Percentiles rank a stretch among this genome's conserved stretches.
phyloP scores from a whole-genome alignment of 2,797 vertebrate genomes.

The Dallia pectoralis region DNA sequence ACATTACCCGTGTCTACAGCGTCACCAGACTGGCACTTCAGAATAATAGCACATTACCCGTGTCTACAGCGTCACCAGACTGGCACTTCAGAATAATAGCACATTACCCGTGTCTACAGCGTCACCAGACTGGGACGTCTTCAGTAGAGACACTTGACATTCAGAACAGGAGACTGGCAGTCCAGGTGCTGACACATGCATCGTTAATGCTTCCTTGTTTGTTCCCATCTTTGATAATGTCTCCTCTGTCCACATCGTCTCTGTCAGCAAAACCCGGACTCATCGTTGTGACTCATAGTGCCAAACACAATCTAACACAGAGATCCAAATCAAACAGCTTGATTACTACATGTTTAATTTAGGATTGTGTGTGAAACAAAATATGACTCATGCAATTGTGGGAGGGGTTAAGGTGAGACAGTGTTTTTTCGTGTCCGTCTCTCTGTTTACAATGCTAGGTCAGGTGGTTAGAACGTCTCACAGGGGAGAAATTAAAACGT shows the following conservation, averaged over 20 bases:
- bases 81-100: neutral
- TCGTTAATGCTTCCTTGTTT: neutral
- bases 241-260: conserved; percentile 13
- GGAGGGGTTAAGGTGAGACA: conserved; percentile 27
- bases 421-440: conserved; percentile 27
- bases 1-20: too few relatives aligned
- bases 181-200: neutral
- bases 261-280: neutral
- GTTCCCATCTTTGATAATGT: conserved; percentile 12
- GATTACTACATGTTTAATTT: conserved; percentile 42
- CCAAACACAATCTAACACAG: neutral
- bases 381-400: conserved; percentile 5
- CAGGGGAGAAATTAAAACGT: conserved; percentile 44
- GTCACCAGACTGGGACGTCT: neutral
- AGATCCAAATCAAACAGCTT: conserved; percentile 25
- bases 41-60: neutral
- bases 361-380: neutral
- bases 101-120: neutral
- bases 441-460: conserved; percentile 46
- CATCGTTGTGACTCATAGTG: neutral
- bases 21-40: too few relatives aligned
- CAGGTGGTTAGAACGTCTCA: conserved; percentile 42
- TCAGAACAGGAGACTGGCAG: neutral
- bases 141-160: neutral
- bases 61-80: neutral